Evolutionary conservation across 2,113 vertebrate species (phyloP).

Genomic region (Tenebrosternarchus preto): DNA sequence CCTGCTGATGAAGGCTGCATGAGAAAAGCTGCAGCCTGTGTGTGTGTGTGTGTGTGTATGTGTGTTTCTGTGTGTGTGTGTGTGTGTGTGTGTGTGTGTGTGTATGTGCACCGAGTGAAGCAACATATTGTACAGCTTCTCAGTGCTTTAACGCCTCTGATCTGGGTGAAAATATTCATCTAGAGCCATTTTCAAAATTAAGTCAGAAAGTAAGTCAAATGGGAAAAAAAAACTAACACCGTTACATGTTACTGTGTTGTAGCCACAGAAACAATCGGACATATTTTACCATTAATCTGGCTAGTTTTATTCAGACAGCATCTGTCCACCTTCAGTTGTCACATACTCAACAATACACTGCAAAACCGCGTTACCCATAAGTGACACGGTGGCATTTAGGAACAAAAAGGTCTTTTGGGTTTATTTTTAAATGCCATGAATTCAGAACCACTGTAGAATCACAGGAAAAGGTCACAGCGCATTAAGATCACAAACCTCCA

Average conservation of each 20-base stretch:
- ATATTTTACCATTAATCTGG: not conserved
- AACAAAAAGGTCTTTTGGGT: not conserved
- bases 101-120: constrained; percentile 2
- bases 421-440: not conserved
- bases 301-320: not conserved
- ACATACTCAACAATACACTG: not conserved
- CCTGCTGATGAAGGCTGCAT: not conserved
- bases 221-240: too few relatives aligned
- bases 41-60: too few relatives aligned
- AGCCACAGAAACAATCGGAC: too few relatives aligned
- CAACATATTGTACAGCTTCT: not conserved
- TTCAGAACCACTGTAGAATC: not conserved
- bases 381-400: too few relatives aligned
- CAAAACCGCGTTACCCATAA: too few relatives aligned
- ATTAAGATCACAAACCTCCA: constrained; percentile 54
- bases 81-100: too few relatives aligned
- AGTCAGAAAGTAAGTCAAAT: not conserved
- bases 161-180: not conserved
- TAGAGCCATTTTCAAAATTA: not conserved
- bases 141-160: constrained; percentile 14
- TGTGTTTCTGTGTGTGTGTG: too few relatives aligned
- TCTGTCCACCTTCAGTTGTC: not conserved
- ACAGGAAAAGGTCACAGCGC: not conserved
- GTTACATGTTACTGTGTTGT: too few relatives aligned
- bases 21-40: not conserved